Base-by-base conservation (phyloP, 1,140 invertebrate species). In the Anthonomus grandis region DNA sequence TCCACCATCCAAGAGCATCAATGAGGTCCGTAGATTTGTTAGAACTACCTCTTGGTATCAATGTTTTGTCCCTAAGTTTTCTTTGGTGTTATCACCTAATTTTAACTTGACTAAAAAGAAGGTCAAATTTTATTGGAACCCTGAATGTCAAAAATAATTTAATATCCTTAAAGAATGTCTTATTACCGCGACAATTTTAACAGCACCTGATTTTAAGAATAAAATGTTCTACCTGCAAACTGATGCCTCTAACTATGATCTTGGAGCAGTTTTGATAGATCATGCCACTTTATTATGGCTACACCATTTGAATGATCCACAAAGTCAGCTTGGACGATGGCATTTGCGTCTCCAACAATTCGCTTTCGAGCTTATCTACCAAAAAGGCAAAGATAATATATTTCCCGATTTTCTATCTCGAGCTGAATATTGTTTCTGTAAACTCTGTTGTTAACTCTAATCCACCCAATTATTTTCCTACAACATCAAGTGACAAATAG, bases 231-330 rank as follows among this genome's bases (percentile, higher is more conserved):
- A 23, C 50, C 47, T 70, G 6, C 57, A 66, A 41, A 64, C 60
- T 9, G 64, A 71, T 39, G 66, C 66, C n/a, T 68, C 57, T 23
- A 6, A 37, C 9, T 45, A 51, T 39, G 63, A 60, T 0, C 8
- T 69, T n/a, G 63, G 67, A 18, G 62, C 65, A 8, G 53, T 71
- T 23, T 50, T 66, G 2, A 59, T 37, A 0, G 78, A 81, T 56
- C 76, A 79, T 49, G 63, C 66, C 27, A 67, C 73, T 5, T 60
- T 81, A 3, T 56, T 61, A 21, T 81, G 74, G 74, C 64, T 81
- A 1, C 62, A 70, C 10, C 67, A 66, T 2, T 61, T 78, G 1
- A 76, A 72, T 55, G 73, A 77, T 45, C 66, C 72, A 3, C 65
- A 57, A 2, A 71, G 70, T 39, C 39, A 77, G 34, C 52, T 81